Base-by-base conservation (phyloP, 2,113 vertebrate species). In the Festucalex cinctus region DNA sequence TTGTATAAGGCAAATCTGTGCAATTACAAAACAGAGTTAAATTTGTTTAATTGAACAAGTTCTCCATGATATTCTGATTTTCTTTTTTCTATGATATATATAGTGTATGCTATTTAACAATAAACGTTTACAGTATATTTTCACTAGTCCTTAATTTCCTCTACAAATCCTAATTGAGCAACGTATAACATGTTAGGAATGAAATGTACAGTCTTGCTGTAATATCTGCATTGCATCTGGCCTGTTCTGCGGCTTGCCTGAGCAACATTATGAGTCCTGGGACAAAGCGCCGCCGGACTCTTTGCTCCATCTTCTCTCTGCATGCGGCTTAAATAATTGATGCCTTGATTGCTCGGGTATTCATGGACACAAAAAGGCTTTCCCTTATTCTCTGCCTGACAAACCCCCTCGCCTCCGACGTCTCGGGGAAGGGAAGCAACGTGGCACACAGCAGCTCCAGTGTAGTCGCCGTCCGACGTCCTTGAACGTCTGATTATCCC, bases 361-460 rank as follows among this genome's bases (percentile, higher is more conserved):
- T 86, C 88, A 82, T 57, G 68, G 82, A 87, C 85, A 88, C 83
- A 88, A 87, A 86, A 89, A 88, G 77, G 83, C 83, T 90, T 86
- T 89, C 85, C 78, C 80, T n/a, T 86, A 82, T 86, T 84, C 80
- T 82, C 81, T 80, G 76, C 72, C 78, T 77, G 76, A 86, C 79
- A 77, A 83, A 71, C 78, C 73, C 58, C 16, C 77, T 81, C 53
- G 75, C 88, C 84, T 86, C 69, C 76, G 79, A 88, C 89, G 79
- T 70, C 71, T 79, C 71, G 62, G 66, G 53, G 65, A n/a, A 65
- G 69, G 69, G 69, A 70, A 64, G 71, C 73, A 41, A 63, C 70
- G 63, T 68, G 71, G 49, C 68, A 12, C 66, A 20, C 36, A 70
- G 79, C 69, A 71, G 43, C 43, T 67, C 75, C 69, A 57, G 73